Base-by-base conservation (phyloP, 2,113 vertebrate genomes). In the Sphaerodactylus townsendi region DNA sequence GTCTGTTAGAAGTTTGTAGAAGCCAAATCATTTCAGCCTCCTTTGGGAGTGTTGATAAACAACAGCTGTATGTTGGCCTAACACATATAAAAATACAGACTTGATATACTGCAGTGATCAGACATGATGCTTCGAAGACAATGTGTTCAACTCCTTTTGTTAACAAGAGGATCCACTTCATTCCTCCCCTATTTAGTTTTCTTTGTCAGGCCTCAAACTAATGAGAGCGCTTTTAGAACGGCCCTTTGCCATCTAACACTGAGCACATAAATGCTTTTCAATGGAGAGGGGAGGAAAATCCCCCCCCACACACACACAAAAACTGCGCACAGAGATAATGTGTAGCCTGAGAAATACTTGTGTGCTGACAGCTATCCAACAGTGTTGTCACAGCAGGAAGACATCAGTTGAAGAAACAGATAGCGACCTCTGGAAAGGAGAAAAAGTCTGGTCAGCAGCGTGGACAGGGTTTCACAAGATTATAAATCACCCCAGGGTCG, bases 351-450 rank as follows among this genome's bases (percentile, higher is more conserved):
- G 96, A 97, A 97, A 97, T 97, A 95, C 95, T 96, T 96, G 93
- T 77, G 93, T 96, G 98, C 96, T 98, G 98, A 98, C 98, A 98
- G 97, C 93, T 96, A 95, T 96, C 97, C 97, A 97, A 96, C 98
- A 96, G 96, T 97, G 97, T 97, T 97, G 96, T 97, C 98, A 97
- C 98, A 98, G 97, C 98, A 97, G 98, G 97, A 98, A 98, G 96
- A 97, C 97, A 97, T 98, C 97, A 97, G 97, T 97, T 96, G 96
- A 96, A 97, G 97, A 97, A 98, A 97, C 96, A 97, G 97, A 97
- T 97, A 97, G 96, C 33, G 92, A 96, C 96, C 96, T 96, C 88
- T 94, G 87, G 93, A 92, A 75, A 91, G 90, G 87, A 82, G 85
- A 87, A 96, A 94, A 95, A 96, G 94, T 96, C 93, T 97, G 97